Conservation (phyloP, 2,797 vertebrate species). For the Hozukius guyotensis region DNA sequence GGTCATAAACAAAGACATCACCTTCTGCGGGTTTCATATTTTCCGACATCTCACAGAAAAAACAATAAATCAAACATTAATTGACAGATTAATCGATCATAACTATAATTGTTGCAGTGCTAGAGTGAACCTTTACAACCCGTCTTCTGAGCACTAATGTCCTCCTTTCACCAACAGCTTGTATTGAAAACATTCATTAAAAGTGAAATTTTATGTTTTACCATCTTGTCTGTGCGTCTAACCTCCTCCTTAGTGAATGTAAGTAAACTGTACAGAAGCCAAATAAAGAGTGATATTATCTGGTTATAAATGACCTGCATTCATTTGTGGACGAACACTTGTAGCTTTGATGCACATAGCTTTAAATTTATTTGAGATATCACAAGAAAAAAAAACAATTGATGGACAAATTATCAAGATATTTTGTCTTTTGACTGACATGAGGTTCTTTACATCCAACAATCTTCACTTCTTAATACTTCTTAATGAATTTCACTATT, state of each 20-base stretch:
- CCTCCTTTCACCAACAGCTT: neutral
- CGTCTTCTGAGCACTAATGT: neutral
- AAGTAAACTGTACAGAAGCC: neutral
- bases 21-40: neutral
- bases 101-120: neutral
- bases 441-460: neutral
- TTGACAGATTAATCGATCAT: no score
- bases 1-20: neutral
- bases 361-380: conserved; percentile 40
- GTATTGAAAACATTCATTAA: neutral
- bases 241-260: neutral
- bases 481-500: neutral
- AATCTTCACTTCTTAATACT: neutral
- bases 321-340: conserved; percentile 21
- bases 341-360: conserved; percentile 31
- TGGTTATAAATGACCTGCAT: neutral
- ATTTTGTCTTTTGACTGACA: neutral
- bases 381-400: conserved; percentile 17
- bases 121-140: neutral
- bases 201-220: neutral
- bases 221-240: neutral
- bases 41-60: neutral
- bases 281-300: conserved; percentile 24
- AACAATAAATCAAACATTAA: neutral
- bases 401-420: neutral